A percentile compares a stretch with the other conserved stretches of the same genome.
Conservation (phyloP, 2,888 invertebrate genomes). For the Ormyrus labotus region DNA sequence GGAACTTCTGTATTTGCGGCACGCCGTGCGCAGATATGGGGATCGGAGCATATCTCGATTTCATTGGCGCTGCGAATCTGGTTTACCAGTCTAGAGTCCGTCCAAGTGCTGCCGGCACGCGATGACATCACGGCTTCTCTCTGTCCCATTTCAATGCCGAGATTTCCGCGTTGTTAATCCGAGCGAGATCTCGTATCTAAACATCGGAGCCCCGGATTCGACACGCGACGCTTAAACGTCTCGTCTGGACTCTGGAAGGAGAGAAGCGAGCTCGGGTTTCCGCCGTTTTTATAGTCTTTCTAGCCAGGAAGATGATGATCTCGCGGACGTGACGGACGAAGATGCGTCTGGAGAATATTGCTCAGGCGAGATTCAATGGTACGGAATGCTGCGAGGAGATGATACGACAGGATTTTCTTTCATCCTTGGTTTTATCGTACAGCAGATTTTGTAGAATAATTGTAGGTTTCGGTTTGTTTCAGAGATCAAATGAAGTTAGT, state of each 20-base stretch:
- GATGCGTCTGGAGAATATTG: background rate
- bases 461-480: background rate
- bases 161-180: too few relatives aligned
- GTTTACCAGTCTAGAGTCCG: too few relatives aligned
- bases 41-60: slow-evolving; percentile 2
- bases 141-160: too few relatives aligned
- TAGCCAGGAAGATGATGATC: slow-evolving; percentile 3
- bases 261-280: background rate
- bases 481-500: too few relatives aligned
- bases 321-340: background rate
- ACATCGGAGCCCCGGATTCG: background rate
- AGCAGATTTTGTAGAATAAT: background rate
- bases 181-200: too few relatives aligned
- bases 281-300: background rate
- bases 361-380: background rate
- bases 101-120: too few relatives aligned
- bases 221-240: background rate
- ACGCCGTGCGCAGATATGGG: background rate
- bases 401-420: background rate
- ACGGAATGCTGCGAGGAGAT: background rate
- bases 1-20: background rate
- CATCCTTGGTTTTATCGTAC: background rate
- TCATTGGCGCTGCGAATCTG: slow-evolving; percentile 5
- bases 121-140: too few relatives aligned
- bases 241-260: slow-evolving; percentile 21